A percentile compares a stretch with the other conserved stretches of the same genome.
Evolutionary conservation across 2,113 vertebrate species (phyloP).

Genomic region (Atrichornis clamosus): DNA sequence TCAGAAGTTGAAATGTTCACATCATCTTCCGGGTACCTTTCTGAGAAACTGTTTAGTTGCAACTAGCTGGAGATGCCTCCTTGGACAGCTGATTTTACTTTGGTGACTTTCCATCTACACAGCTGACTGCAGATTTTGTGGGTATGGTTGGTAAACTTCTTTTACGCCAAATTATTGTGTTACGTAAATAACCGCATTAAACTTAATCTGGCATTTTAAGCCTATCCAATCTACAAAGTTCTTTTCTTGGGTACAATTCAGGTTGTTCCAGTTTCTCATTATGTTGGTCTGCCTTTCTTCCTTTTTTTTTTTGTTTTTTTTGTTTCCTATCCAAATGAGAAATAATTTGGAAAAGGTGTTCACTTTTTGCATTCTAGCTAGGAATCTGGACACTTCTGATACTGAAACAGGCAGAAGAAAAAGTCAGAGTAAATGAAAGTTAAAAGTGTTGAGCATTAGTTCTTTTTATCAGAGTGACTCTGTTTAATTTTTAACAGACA

Average conservation of each 20-base stretch:
- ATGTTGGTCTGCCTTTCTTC: not conserved
- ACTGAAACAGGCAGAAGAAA: constrained; percentile 5
- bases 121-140: constrained; percentile 26
- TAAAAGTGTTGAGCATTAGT: not conserved
- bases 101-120: constrained; percentile 19
- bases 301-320: not conserved
- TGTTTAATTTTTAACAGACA: not conserved
- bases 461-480: not conserved
- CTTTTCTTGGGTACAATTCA: not conserved
- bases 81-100: constrained; percentile 39
- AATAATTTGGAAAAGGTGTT: constrained; percentile 14
- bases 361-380: constrained; percentile 7
- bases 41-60: not conserved
- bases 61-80: not conserved
- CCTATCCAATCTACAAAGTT: not conserved
- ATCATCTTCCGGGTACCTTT: not conserved
- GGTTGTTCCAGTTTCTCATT: constrained; percentile 16
- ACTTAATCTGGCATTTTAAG: constrained; percentile 7
- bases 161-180: constrained; percentile 12
- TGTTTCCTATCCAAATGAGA: not conserved
- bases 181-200: not conserved
- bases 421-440: constrained; percentile 2
- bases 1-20: not conserved
- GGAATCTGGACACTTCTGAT: not conserved
- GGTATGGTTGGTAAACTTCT: constrained; percentile 18